A percentile compares a stretch with the other conserved stretches of the same genome.
Conservation (phyloP, 2,113 vertebrate species). For the Meriones unguiculatus region DNA sequence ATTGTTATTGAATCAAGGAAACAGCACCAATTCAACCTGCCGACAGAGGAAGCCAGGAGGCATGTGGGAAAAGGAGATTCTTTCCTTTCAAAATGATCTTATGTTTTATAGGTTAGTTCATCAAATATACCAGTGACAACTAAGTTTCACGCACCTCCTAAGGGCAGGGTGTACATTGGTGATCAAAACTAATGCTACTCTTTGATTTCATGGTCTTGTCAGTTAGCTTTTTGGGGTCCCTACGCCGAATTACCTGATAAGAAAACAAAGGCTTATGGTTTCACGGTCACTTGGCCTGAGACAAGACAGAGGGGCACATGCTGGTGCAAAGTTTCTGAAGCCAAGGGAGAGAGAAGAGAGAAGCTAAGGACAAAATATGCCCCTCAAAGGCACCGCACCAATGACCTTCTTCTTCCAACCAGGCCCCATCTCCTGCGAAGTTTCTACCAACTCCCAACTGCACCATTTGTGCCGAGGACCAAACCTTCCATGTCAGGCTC, state of each 20-base stretch:
- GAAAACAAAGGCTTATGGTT: neutral
- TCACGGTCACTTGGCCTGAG: neutral
- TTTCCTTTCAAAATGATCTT: conserved; percentile 3
- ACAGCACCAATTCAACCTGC: neutral
- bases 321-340: neutral
- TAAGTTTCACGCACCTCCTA: neutral
- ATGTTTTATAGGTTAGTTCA: neutral
- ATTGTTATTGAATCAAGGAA: neutral
- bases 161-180: neutral
- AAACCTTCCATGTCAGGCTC: neutral
- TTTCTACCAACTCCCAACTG: no score
- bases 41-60: neutral
- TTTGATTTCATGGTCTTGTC: neutral
- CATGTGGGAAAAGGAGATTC: neutral
- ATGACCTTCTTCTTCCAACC: neutral
- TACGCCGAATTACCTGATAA: neutral
- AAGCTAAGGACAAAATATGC: neutral
- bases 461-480: neutral
- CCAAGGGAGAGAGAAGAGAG: neutral
- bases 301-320: neutral
- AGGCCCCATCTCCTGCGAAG: neutral
- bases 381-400: neutral
- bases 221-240: neutral
- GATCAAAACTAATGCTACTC: neutral
- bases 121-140: neutral